Conservation (phyloP, 2,888 invertebrate species). For the Chalcis sispes region DNA sequence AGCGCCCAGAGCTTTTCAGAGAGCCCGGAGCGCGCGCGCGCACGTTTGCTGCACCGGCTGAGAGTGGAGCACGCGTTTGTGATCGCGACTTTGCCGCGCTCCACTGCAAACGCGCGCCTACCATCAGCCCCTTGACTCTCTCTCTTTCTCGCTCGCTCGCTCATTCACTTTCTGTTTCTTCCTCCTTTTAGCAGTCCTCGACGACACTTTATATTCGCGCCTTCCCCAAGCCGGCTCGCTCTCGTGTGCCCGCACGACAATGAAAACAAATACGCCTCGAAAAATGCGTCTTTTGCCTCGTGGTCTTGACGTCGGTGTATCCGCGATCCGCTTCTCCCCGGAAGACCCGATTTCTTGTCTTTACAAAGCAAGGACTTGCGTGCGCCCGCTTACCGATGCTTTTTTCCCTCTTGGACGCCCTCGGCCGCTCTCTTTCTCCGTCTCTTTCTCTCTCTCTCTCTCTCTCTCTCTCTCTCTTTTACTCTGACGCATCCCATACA, state of each 20-base stretch:
- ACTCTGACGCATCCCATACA: no score
- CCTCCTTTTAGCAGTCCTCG: constrained; percentile 33
- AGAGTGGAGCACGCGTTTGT: no score
- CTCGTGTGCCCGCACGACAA: neutral
- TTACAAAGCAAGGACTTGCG: no score
- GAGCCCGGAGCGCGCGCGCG: constrained; percentile 27
- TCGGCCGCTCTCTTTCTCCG: no score
- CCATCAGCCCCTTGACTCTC: constrained; percentile 15
- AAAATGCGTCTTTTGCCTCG: constrained; percentile 6
- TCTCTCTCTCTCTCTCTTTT: no score
- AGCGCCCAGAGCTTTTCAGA: constrained; percentile 63
- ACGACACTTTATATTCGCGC: constrained; percentile 37
- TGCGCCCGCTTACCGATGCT: no score
- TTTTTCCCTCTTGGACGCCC: no score
- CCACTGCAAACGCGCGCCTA: neutral
- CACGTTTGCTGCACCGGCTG: neutral
- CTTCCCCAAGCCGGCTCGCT: constrained; percentile 1
- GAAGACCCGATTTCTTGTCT: neutral
- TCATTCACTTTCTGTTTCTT: constrained; percentile 11
- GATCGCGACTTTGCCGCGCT: neutral
- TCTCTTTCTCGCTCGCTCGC: constrained; percentile 1
- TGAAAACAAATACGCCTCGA: constrained; percentile 18
- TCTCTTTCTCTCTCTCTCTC: neutral
- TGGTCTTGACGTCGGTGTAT: no score
- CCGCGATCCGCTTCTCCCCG: no score